These are phyloP conservation scores for Lithobates sylvaticus DNA, from an alignment of 2,797 vertebrate genomes.

Conservation along the genomic window DNA sequence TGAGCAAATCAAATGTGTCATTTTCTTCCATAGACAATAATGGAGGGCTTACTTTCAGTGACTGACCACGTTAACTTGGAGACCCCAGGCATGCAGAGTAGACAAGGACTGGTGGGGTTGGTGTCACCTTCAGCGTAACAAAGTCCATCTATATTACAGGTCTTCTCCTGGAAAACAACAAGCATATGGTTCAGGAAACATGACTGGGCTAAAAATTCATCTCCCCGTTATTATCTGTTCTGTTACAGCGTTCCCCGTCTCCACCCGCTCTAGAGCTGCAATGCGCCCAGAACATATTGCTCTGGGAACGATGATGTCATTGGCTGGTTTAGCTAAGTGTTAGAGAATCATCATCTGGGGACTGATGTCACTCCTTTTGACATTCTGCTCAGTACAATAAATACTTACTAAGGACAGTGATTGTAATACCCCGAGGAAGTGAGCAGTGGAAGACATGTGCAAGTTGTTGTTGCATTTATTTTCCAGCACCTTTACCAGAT, in stretches of 20 bases:
- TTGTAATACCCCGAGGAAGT: too few species aligned
- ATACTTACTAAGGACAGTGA: too few species aligned
- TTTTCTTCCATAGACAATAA: not conserved
- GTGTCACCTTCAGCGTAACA: slow-evolving; percentile 85
- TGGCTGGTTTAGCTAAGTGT: not conserved
- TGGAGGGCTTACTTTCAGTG: slow-evolving; percentile 81
- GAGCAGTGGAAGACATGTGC: too few species aligned
- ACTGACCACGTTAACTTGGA: slow-evolving; percentile 87
- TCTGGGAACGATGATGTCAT: slow-evolving; percentile 3
- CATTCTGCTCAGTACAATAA: too few species aligned
- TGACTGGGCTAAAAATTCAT: not conserved
- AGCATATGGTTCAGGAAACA: not conserved
- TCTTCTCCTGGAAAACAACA: slow-evolving; percentile 81
- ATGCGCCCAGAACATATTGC: not conserved
- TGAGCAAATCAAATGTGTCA: too few species aligned
- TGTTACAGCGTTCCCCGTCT: not conserved
- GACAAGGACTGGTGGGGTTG: slow-evolving; percentile 83
- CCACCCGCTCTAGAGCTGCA: slow-evolving; percentile 1
- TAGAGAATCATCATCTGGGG: not conserved
- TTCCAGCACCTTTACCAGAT: too few species aligned
- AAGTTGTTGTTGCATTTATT: too few species aligned
- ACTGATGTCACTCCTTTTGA: not conserved
- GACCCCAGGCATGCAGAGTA: slow-evolving; percentile 82
- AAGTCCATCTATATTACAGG: slow-evolving; percentile 84
- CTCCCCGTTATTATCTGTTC: not conserved